Conservation (phyloP, 1,140 invertebrate species). For the Ctenoplectra terminalis region DNA sequence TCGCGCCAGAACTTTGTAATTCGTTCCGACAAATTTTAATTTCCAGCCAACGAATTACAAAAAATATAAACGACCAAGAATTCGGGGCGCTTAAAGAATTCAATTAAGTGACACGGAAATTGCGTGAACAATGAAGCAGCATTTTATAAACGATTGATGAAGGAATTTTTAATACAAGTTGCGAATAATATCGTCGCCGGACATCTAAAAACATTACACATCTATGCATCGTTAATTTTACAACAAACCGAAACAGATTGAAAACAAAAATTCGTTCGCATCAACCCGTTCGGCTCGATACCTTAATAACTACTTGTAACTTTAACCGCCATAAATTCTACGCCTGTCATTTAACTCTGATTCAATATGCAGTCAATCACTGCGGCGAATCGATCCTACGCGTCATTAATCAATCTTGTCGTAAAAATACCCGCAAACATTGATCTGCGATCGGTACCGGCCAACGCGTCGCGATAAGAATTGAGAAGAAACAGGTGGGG, state of each 20-base stretch:
- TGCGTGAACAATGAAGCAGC: not conserved
- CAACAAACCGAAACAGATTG: too few relatives aligned
- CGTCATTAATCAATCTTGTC: slow-evolving; percentile 25
- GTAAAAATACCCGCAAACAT: slow-evolving; percentile 6
- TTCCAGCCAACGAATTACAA: not conserved
- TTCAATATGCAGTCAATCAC: slow-evolving; percentile 10
- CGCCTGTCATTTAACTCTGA: slow-evolving; percentile 10
- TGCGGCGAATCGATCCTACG: not conserved
- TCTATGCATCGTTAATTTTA: too few relatives aligned
- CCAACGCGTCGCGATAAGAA: not conserved
- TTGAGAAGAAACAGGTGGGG: not conserved
- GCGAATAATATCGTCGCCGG: not conserved
- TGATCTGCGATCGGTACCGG: not conserved
- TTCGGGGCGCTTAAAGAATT: not conserved
- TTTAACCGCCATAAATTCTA: not conserved
- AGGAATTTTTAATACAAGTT: slow-evolving; percentile 1
- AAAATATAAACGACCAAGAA: not conserved
- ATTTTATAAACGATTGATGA: not conserved
- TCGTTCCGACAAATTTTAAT: not conserved
- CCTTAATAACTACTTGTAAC: slow-evolving; percentile 22
- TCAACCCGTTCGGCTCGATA: not conserved
- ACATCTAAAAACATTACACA: too few relatives aligned
- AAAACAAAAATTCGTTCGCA: too few relatives aligned
- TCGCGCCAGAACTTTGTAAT: not conserved
- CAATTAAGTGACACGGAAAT: slow-evolving; percentile 4